phyloP scores from a whole-genome alignment of 1,140 invertebrate species.

The Cherax quadricarinatus region DNA sequence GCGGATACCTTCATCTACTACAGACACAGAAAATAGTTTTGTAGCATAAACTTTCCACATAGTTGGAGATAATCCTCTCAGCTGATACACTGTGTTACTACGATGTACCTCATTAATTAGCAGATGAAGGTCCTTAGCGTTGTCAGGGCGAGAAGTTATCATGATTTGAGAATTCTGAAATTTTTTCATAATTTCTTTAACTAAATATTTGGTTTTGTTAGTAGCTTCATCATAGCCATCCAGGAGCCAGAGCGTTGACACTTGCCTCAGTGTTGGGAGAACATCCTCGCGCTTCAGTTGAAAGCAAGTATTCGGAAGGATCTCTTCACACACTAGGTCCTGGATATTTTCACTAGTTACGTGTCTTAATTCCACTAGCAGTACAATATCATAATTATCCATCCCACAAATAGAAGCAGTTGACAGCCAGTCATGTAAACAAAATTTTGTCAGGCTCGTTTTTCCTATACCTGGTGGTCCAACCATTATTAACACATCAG shows the following conservation, averaged over 20 bases:
- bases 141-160: background rate
- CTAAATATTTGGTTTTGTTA: background rate
- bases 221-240: background rate
- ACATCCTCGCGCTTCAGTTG: background rate
- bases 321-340: background rate
- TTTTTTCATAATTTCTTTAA: background rate
- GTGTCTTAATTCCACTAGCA: background rate
- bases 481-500: background rate
- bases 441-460: background rate
- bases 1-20: background rate
- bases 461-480: background rate
- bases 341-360: background rate
- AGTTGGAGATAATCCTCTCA: background rate
- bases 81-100: background rate
- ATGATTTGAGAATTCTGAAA: background rate
- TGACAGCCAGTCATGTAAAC: background rate
- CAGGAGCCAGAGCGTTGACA: background rate
- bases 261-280: background rate
- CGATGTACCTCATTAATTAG: background rate
- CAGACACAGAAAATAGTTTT: background rate
- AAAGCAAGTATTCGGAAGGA: background rate
- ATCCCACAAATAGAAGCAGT: background rate
- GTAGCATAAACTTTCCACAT: background rate
- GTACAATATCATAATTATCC: background rate
- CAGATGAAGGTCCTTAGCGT: background rate